These are phyloP conservation scores for Cynocephalus volans DNA, from an alignment of 2,113 vertebrate genomes.

Conservation along the genomic window DNA sequence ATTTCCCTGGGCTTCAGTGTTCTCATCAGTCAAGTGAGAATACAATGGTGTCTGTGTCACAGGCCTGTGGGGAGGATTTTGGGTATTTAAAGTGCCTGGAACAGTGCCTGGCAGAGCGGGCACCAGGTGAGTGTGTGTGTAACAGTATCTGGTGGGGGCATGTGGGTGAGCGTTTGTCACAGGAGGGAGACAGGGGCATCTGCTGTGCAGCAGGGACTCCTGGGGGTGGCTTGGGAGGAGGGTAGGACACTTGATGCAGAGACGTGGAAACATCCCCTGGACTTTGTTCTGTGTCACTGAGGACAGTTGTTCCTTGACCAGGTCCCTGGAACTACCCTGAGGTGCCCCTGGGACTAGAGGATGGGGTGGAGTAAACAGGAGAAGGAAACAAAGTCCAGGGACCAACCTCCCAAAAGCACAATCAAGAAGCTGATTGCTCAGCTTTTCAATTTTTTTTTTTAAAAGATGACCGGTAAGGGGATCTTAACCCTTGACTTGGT, in stretches of 20 bases:
- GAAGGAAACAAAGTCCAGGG: neutral
- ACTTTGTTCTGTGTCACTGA: neutral
- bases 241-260: neutral
- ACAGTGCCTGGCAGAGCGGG: neutral
- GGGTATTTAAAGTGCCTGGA: no score
- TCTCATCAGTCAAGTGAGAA: neutral
- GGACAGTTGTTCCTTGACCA: neutral
- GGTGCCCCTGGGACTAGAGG: neutral
- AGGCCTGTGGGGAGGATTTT: neutral
- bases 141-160: neutral
- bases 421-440: neutral
- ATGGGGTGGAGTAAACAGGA: neutral
- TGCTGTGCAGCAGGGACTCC: neutral
- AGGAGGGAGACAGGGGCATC: neutral
- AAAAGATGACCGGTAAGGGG: no score
- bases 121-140: neutral
- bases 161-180: no score
- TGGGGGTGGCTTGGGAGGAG: neutral
- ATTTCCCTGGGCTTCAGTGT: neutral
- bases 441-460: no score
- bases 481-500: no score
- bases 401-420: no score
- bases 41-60: rapidly evolving
- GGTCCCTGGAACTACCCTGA: neutral
- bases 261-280: neutral